These are phyloP conservation scores for Leucophenga varia DNA, from an alignment of 1,140 invertebrate species.

Conservation along the genomic window DNA sequence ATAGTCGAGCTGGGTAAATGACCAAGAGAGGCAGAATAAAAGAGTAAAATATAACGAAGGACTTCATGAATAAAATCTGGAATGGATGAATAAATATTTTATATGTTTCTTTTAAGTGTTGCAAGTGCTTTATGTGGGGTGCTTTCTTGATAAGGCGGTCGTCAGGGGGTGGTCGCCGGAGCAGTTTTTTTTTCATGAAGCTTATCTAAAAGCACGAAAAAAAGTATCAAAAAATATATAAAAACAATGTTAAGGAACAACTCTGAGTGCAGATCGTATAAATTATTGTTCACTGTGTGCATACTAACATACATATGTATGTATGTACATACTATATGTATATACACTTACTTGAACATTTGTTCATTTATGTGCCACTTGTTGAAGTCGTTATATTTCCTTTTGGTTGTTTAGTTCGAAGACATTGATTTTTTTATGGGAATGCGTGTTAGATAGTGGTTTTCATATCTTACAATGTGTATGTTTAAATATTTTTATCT, in stretches of 20 bases:
- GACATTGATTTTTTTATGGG: too few relatives aligned
- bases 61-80: constrained; percentile 52
- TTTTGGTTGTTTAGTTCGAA: too few relatives aligned
- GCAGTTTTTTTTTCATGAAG: constrained; percentile 11
- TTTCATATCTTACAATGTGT: too few relatives aligned
- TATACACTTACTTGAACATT: too few relatives aligned
- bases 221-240: constrained; percentile 30
- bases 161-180: too few relatives aligned
- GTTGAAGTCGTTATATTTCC: too few relatives aligned
- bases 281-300: too few relatives aligned
- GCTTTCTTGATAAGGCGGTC: constrained; percentile 15
- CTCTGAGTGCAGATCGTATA: constrained; percentile 24
- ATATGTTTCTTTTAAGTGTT: constrained; percentile 41
- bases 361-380: constrained; percentile 34
- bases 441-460: too few relatives aligned
- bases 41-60: constrained; percentile 33
- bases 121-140: constrained; percentile 7
- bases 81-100: constrained; percentile 53
- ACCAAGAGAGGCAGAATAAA: constrained; percentile 11
- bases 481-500: too few relatives aligned
- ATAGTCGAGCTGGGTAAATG: constrained; percentile 4
- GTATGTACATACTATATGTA: too few relatives aligned
- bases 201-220: constrained; percentile 26
- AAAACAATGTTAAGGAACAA: constrained; percentile 10
- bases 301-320: too few relatives aligned